Percentiles rank a stretch among this genome's conserved stretches.
Conservation (phyloP, 2,888 invertebrate species). For the Rotaria socialis region DNA sequence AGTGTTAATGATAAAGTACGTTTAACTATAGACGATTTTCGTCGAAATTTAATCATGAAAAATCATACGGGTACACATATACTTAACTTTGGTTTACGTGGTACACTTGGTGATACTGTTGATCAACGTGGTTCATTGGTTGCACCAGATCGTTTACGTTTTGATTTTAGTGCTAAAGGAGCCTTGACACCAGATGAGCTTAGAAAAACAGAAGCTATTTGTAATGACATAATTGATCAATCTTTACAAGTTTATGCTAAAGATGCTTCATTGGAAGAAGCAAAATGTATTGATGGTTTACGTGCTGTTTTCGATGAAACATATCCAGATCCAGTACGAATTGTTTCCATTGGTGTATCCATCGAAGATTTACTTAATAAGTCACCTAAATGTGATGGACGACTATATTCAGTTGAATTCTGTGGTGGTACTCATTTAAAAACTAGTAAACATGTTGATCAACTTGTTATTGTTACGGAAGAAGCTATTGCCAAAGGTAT, state of each 20-base stretch:
- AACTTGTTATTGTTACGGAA: conserved; percentile 90
- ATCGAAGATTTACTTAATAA: conserved; percentile 81
- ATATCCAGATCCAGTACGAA: conserved; percentile 80
- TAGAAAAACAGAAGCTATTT: conserved; percentile 75
- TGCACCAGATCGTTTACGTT: conserved; percentile 88
- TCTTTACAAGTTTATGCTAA: conserved; percentile 81
- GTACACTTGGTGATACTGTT: conserved; percentile 80
- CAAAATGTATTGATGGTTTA: conserved; percentile 70
- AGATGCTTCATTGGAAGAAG: conserved; percentile 74
- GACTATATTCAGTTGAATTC: conserved; percentile 89
- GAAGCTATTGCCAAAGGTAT: conserved; percentile 99
- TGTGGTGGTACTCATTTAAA: conserved; percentile 95
- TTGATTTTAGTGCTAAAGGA: conserved; percentile 79
- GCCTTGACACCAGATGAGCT: conserved; percentile 84
- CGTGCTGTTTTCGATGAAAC: conserved; percentile 96
- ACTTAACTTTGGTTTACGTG: conserved; percentile 84
- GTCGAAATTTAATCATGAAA: conserved; percentile 88
- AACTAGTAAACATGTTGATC: conserved; percentile 84
- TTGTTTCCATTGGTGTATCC: conserved; percentile 87
- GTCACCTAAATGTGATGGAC: conserved; percentile 74
- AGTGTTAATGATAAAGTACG: conserved; percentile 53
- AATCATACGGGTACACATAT: conserved; percentile 99
- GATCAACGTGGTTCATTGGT: conserved; percentile 95
- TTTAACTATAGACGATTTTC: conserved; percentile 56
- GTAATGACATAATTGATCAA: conserved; percentile 71